Conservation (phyloP, 2,113 vertebrate genomes). For the Bubalus kerabau region DNA sequence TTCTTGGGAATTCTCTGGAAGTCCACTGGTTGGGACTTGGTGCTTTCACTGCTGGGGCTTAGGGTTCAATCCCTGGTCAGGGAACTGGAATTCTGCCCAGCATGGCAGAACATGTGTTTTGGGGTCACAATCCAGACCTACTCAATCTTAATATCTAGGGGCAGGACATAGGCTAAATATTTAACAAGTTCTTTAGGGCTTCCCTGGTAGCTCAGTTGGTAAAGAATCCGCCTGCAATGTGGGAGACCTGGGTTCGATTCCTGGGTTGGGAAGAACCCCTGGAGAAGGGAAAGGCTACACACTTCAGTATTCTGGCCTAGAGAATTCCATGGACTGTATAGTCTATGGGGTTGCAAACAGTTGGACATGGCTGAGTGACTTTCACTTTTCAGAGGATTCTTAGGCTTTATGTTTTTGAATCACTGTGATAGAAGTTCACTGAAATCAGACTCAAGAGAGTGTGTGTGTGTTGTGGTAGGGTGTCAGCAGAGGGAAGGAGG, state of each 20-base stretch:
- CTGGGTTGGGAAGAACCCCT: background rate
- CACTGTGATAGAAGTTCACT: background rate
- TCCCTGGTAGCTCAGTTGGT: background rate
- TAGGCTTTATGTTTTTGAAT: background rate
- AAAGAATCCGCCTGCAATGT: background rate
- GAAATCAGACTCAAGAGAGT: background rate
- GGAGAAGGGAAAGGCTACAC: background rate
- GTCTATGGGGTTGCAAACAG: background rate
- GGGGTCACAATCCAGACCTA: background rate
- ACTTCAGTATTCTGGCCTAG: background rate
- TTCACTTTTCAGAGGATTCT: background rate
- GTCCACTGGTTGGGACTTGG: background rate
- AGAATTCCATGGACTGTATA: background rate
- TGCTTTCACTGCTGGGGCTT: background rate
- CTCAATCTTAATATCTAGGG: background rate
- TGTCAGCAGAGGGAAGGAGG: background rate
- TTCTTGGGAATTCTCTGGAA: background rate
- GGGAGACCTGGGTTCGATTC: background rate
- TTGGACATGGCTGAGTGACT: fast-evolving
- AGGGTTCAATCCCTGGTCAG: background rate
- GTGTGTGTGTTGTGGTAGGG: background rate
- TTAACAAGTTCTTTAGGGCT: background rate
- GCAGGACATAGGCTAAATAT: background rate
- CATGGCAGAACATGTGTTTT: background rate
- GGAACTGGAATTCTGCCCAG: background rate